Evolutionary conservation across 2,113 vertebrate genomes (phyloP), one percentile per base, ranked within the genome.

Genomic region (Nesospiza acunhae): DNA sequence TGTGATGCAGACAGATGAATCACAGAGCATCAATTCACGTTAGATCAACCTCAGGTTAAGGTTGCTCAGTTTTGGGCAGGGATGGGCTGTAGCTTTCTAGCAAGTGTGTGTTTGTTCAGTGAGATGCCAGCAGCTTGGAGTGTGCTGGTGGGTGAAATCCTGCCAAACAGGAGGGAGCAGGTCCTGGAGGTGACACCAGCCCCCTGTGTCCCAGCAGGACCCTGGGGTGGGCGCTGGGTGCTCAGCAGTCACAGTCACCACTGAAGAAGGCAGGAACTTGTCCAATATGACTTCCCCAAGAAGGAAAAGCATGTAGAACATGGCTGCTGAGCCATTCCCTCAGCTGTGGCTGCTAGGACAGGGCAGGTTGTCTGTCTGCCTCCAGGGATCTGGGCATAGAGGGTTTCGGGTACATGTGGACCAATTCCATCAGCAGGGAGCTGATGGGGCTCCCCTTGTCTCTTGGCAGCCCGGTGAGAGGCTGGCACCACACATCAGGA

Each of bases 181-280:
- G 37, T 52, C 55, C 68, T 84, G 62, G 15, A 30, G 55, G 11
- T 66, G 41, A 37, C 70, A 39, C 20, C 44, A 46, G 22, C 15
- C 21, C 33, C 30, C 42, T 47, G 39, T 10, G 6, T 27, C 33
- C 30, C 24, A 13, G 1, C 27, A 23, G 59, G 16, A 3, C 13
- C 7, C 31, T 1, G 1, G 50, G 17, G 5, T 23, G 33, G 18
- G 21, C 4, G 2, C 26, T n/a, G 60, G 12, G 4, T 55, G 59
- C 55, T 77, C 7, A 4, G 35, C 6, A 0, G 14, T n/a, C 3
- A 0, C 62, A 44, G 15, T 13, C 0, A 0, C 64, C 2, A 0
- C 41, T 24, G 33, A 14, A 44, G 41, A 35, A 46, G 16, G 27
- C 59, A 72, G 30, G 15, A 80, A 10, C 23, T 64, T 28, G 8